Percentiles rank a stretch among this genome's conserved stretches.
These are phyloP conservation scores for Nomada lathburiana DNA, from an alignment of 2,888 invertebrate species.

Conservation along the genomic window DNA sequence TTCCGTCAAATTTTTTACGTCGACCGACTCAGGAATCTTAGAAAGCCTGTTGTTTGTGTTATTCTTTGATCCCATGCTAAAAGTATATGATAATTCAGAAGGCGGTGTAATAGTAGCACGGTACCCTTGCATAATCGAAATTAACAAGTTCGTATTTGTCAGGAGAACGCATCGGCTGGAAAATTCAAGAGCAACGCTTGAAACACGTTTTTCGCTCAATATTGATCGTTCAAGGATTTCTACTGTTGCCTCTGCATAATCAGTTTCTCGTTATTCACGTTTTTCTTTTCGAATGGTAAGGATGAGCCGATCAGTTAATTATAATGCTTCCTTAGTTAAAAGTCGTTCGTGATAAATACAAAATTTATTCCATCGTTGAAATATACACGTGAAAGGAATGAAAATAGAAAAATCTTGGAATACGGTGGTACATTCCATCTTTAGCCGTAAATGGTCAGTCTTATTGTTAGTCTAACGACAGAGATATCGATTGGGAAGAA, in stretches of 20 bases:
- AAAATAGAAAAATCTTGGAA: background rate
- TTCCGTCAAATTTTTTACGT: background rate
- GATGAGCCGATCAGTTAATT: background rate
- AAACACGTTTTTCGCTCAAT: constrained; percentile 2
- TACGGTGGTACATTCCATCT: constrained; percentile 11
- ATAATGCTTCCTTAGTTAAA: background rate
- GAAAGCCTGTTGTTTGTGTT: background rate
- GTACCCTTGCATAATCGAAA: constrained; percentile 35
- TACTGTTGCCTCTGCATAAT: background rate
- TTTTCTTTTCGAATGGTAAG: background rate
- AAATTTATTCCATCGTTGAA: background rate
- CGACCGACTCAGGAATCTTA: background rate
- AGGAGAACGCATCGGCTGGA: background rate
- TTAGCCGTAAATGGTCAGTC: constrained; percentile 24
- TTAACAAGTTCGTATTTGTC: constrained; percentile 10
- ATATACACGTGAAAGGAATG: background rate
- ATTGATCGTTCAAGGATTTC: constrained; percentile 7
- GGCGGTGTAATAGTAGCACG: background rate
- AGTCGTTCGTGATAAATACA: background rate
- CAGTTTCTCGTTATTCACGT: background rate
- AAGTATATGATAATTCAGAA: background rate
- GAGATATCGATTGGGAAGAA: constrained; percentile 53
- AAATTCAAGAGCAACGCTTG: constrained; percentile 26
- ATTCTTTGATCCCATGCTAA: background rate
- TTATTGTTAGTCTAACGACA: constrained; percentile 37